Evolutionary conservation across 2,113 vertebrate genomes (phyloP).

Genomic region (Aplodontia rufa): DNA sequence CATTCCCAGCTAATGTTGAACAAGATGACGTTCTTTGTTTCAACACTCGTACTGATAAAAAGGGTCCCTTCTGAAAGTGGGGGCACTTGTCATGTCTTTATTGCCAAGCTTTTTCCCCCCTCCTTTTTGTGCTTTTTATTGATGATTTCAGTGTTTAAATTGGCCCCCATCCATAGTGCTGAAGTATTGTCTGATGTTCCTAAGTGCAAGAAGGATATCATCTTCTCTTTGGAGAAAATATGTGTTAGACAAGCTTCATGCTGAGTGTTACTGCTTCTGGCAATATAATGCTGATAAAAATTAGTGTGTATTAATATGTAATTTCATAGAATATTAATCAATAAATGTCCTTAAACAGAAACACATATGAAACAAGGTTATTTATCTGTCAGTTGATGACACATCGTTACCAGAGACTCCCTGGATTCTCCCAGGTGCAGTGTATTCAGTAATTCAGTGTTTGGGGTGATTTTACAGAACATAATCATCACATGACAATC

Average conservation of each 20-base stretch:
- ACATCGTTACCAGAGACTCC: not conserved
- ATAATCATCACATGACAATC: not conserved
- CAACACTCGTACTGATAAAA: not conserved
- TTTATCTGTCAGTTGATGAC: not conserved
- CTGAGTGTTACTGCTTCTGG: not conserved
- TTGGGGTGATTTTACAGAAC: not conserved
- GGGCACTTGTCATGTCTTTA: not conserved
- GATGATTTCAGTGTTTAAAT: not conserved
- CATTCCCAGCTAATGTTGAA: not conserved
- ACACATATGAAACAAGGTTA: not conserved
- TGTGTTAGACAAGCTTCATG: not conserved
- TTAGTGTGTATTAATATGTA: not conserved
- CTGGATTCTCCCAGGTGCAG: not conserved
- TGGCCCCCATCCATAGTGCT: not conserved
- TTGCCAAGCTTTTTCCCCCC: not conserved
- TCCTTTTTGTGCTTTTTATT: not conserved
- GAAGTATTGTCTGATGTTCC: not conserved
- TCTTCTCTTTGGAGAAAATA: not conserved
- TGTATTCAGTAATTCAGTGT: not conserved
- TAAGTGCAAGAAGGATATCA: not conserved
- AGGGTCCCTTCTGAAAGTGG: not conserved
- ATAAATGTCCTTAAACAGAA: not conserved
- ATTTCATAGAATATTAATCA: too few species aligned
- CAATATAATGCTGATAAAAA: not conserved
- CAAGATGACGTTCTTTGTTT: not conserved